These are phyloP conservation scores for Bradypus variegatus DNA, from an alignment of 2,797 vertebrate species.

Conservation along the genomic window DNA sequence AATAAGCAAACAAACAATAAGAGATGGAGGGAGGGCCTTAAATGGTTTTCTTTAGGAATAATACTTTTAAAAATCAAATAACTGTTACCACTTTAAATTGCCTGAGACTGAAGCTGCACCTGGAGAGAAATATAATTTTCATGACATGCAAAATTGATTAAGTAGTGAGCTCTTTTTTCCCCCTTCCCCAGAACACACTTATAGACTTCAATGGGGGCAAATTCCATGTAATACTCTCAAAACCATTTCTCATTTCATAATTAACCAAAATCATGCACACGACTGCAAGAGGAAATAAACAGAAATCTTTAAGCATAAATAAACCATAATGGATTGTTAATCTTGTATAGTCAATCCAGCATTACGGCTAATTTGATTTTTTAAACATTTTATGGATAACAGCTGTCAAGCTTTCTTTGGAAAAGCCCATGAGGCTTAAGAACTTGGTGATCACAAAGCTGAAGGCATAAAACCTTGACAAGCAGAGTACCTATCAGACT, in stretches of 20 bases:
- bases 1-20: constrained; percentile 27
- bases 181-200: neutral
- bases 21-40: neutral
- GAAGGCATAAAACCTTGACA: neutral
- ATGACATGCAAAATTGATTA: constrained; percentile 45
- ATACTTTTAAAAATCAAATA: neutral
- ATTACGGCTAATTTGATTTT: neutral
- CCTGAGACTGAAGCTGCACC: constrained; percentile 25
- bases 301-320: neutral
- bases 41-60: constrained; percentile 22
- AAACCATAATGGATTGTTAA: neutral
- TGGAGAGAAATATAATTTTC: constrained; percentile 44
- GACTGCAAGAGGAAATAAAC: constrained; percentile 36
- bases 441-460: neutral
- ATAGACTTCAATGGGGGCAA: constrained; percentile 15
- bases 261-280: constrained; percentile 39
- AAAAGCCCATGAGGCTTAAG: neutral
- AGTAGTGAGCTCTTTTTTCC: neutral
- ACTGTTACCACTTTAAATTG: constrained; percentile 5
- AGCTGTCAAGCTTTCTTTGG: constrained; percentile 18
- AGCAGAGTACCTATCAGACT: neutral
- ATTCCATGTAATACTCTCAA: constrained; percentile 18
- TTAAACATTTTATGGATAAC: constrained; percentile 44
- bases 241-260: constrained; percentile 44
- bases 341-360: neutral